Conservation (phyloP, 2,113 vertebrate species). For the Argyrosomus japonicus region DNA sequence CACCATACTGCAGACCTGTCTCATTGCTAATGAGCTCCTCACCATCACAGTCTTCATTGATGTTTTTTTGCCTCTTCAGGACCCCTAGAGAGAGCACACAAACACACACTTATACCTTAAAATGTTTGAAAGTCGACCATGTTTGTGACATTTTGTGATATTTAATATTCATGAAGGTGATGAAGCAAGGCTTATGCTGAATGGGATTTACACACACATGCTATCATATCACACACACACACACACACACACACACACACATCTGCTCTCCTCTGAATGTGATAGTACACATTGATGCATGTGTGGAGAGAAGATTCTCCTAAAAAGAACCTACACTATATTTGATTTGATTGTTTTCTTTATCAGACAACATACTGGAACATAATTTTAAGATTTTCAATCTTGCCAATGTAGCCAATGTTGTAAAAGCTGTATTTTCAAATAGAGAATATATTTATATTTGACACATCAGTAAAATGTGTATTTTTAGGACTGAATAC, state of each 20-base stretch:
- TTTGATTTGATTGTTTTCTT: background rate
- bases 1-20: slow-evolving; percentile 8
- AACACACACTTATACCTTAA: background rate
- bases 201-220: slow-evolving; percentile 22
- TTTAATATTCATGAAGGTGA: slow-evolving; percentile 57
- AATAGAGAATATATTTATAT: no score
- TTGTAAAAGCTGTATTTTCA: background rate
- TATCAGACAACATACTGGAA: no score
- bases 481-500: background rate
- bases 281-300: background rate
- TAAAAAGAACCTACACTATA: no score
- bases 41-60: slow-evolving; percentile 36
- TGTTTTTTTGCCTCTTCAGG: slow-evolving; percentile 14
- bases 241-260: slow-evolving; percentile 4
- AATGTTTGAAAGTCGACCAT: slow-evolving; percentile 42
- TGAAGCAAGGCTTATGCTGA: background rate
- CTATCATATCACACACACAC: slow-evolving; percentile 9
- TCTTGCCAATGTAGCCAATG: no score
- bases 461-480: background rate
- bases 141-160: slow-evolving; percentile 57
- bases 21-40: slow-evolving; percentile 56
- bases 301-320: background rate
- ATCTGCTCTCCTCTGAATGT: slow-evolving; percentile 8
- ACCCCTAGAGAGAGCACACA: background rate
- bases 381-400: background rate